Conservation (phyloP, 2,888 invertebrate genomes). For the Dolichomitus sp. region DNA sequence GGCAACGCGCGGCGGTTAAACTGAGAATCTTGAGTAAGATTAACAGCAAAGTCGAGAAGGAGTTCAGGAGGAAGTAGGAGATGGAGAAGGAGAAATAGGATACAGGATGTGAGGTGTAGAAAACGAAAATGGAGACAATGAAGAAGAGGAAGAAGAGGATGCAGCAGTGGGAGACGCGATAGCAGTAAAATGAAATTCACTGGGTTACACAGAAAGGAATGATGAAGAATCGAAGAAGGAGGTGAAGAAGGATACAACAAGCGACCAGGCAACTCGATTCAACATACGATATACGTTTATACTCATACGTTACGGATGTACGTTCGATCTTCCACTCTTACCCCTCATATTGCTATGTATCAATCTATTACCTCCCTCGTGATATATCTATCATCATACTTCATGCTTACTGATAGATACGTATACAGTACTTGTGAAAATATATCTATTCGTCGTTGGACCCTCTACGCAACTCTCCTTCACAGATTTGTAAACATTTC, state of each 20-base stretch:
- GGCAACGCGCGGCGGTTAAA: conserved; percentile 61
- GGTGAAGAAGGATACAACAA: conserved; percentile 14
- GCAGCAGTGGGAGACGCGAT: conserved; percentile 20
- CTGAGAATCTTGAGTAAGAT: conserved; percentile 65
- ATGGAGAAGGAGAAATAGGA: conserved; percentile 13
- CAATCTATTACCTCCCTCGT: conserved; percentile 60
- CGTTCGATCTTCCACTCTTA: conserved; percentile 7
- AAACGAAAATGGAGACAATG: background rate
- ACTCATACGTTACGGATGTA: conserved; percentile 20
- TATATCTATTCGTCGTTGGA: conserved; percentile 3
- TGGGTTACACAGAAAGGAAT: background rate
- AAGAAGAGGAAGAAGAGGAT: conserved; percentile 8
- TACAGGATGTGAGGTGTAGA: background rate
- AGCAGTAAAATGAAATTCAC: conserved; percentile 43
- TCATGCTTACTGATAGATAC: conserved; percentile 33
- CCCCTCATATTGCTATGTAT: conserved; percentile 49
- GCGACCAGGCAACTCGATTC: conserved; percentile 35
- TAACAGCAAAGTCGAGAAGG: conserved; percentile 53
- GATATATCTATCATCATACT: conserved; percentile 59
- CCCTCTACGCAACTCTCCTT: background rate
- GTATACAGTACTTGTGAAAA: background rate
- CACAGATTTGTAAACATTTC: conserved; percentile 1
- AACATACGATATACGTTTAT: conserved; percentile 28
- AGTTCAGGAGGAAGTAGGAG: background rate
- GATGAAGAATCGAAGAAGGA: conserved; percentile 10